Evolutionary conservation across 2,113 vertebrate species (phyloP).

Genomic region (Oncorhynchus kisutch): DNA sequence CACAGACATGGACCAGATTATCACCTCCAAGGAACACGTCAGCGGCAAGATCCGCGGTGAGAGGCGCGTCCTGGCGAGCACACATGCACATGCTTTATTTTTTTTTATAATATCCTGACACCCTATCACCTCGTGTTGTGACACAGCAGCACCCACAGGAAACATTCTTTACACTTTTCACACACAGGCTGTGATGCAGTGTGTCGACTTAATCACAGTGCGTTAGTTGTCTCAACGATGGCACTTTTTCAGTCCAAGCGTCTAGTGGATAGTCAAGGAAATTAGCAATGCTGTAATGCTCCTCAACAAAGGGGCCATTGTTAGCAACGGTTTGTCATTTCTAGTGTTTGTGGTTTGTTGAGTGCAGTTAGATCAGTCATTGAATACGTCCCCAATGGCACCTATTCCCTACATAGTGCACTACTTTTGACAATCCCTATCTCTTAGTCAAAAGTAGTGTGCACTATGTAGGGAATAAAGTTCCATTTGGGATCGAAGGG

Average conservation of each 20-base stretch:
- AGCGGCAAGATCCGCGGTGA: conserved; percentile 90
- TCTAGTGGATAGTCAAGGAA: background rate
- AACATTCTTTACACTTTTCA: background rate
- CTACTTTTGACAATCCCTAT: too few relatives aligned
- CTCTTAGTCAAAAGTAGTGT: too few relatives aligned
- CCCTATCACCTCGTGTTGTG: background rate
- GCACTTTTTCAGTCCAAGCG: background rate
- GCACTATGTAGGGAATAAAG: too few relatives aligned
- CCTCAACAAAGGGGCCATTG: conserved; percentile 16
- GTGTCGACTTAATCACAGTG: background rate
- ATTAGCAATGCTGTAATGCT: background rate
- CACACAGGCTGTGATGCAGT: background rate
- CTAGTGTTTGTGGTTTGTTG: conserved; percentile 15
- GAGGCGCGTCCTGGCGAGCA: background rate
- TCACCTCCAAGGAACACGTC: conserved; percentile 94
- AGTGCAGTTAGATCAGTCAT: conserved; percentile 10
- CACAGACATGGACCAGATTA: conserved; percentile 97
- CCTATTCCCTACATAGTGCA: too few relatives aligned
- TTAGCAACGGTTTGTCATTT: conserved; percentile 13
- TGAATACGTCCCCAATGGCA: conserved; percentile 1
- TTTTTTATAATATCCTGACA: background rate
- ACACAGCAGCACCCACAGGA: background rate
- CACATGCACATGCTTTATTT: background rate
- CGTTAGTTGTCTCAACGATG: background rate
- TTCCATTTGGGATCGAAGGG: too few relatives aligned